Percentiles rank a stretch among this genome's conserved stretches.
Conservation (phyloP, 2,888 invertebrate species). For the Thecocarcelia acutangulata region DNA sequence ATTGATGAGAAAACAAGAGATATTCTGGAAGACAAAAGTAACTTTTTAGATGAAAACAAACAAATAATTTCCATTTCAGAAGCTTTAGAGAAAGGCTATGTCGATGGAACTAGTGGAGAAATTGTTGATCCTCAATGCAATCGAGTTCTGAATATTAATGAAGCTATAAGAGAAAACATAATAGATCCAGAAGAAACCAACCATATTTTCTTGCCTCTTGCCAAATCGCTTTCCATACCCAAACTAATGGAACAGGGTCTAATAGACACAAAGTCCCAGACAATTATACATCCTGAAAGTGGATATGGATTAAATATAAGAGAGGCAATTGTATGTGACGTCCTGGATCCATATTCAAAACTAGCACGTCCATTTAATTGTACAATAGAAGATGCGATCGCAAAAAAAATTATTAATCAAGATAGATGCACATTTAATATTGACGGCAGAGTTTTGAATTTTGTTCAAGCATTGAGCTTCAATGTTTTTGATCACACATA, state of each 20-base stretch:
- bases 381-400: conserved; percentile 89
- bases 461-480: conserved; percentile 87
- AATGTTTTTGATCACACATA: conserved; percentile 83
- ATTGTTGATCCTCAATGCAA: conserved; percentile 92
- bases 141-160: conserved; percentile 89
- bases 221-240: conserved; percentile 90
- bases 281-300: conserved; percentile 93
- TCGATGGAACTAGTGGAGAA: conserved; percentile 88
- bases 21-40: conserved; percentile 85
- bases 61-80: conserved; percentile 87
- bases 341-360: conserved; percentile 90
- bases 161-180: conserved; percentile 92
- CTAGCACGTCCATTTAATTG: conserved; percentile 86
- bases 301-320: conserved; percentile 89
- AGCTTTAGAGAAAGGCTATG: conserved; percentile 86
- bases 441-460: conserved; percentile 84
- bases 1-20: conserved; percentile 89
- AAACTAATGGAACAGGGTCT: conserved; percentile 93
- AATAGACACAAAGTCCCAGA: conserved; percentile 87
- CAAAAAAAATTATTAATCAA: conserved; percentile 86
- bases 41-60: conserved; percentile 84
- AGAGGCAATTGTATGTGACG: conserved; percentile 93
- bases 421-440: conserved; percentile 86
- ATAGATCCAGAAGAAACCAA: conserved; percentile 89
- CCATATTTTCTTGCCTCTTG: conserved; percentile 89